Evolutionary conservation across 2,888 invertebrate species (phyloP).

Genomic region (Parascotia fuliginaria): DNA sequence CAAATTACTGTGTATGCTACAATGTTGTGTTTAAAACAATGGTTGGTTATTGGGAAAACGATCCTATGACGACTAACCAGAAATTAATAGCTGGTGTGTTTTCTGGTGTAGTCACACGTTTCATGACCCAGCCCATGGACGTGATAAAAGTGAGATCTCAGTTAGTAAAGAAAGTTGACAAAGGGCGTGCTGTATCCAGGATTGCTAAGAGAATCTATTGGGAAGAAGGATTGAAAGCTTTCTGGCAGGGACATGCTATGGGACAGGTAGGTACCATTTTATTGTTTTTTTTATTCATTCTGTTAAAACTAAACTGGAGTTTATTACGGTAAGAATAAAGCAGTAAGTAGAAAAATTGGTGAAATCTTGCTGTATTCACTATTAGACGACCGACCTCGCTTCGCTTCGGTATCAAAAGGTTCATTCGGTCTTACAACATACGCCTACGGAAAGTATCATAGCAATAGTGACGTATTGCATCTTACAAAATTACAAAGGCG

Average conservation of each 20-base stretch:
- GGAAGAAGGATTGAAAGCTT: slow-evolving; percentile 93
- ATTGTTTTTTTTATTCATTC: no score
- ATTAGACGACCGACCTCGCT: no score
- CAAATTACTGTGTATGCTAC: no score
- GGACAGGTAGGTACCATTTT: slow-evolving; percentile 93
- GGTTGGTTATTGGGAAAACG: slow-evolving; percentile 69
- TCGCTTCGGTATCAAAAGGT: no score
- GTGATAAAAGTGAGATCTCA: slow-evolving; percentile 98
- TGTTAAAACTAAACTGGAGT: no score
- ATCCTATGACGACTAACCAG: slow-evolving; percentile 58
- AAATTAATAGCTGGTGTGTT: slow-evolving; percentile 68
- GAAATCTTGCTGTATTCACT: no score
- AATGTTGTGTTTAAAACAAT: slow-evolving; percentile 44
- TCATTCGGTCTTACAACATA: no score
- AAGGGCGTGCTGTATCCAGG: slow-evolving; percentile 77
- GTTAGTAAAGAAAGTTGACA: slow-evolving; percentile 87
- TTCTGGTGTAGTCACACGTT: slow-evolving; percentile 64
- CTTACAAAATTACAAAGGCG: no score
- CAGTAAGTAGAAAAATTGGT: no score
- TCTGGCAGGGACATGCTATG: slow-evolving; percentile 98
- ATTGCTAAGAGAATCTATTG: slow-evolving; percentile 88
- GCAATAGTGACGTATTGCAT: no score
- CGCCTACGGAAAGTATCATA: no score
- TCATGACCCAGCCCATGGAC: slow-evolving; percentile 92
- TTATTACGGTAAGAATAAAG: no score